Evolutionary conservation across 2,888 invertebrate genomes (phyloP).

Genomic region (Melanostoma scalare): DNA sequence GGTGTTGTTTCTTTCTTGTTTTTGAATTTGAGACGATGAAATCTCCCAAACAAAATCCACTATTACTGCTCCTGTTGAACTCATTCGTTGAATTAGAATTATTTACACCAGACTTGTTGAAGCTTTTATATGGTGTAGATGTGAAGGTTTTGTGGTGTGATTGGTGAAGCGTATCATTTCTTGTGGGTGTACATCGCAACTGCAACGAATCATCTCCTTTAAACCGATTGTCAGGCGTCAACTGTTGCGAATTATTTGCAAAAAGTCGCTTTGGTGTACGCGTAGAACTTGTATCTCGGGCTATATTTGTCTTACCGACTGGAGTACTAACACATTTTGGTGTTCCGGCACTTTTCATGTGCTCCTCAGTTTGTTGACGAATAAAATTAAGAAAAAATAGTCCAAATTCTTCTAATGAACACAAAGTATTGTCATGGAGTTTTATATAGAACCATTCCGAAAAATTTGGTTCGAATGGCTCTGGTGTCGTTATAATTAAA

Average conservation of each 20-base stretch:
- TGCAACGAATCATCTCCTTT: conserved; percentile 53
- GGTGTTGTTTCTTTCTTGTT: conserved; percentile 49
- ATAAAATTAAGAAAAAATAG: conserved; percentile 84
- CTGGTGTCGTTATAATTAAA: conserved; percentile 53
- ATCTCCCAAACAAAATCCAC: conserved; percentile 79
- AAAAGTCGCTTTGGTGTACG: conserved; percentile 37
- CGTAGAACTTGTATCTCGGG: conserved; percentile 37
- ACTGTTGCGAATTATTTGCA: conserved; percentile 29
- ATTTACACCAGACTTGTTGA: conserved; percentile 38
- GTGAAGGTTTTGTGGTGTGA: conserved; percentile 31
- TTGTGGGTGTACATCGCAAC: conserved; percentile 35
- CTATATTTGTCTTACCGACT: conserved; percentile 10
- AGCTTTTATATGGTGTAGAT: conserved; percentile 54
- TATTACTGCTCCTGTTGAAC: conserved; percentile 64
- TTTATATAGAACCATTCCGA: conserved; percentile 74
- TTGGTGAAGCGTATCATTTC: conserved; percentile 47
- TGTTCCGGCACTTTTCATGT: conserved; percentile 76
- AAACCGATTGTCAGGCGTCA: conserved; percentile 42
- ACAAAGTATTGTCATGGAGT: conserved; percentile 70
- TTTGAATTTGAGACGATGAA: conserved; percentile 76
- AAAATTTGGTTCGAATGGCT: conserved; percentile 72
- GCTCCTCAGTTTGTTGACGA: conserved; percentile 84
- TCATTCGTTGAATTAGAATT: conserved; percentile 37
- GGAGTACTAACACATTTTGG: conserved; percentile 73
- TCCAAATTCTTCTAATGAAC: conserved; percentile 83